Evolutionary conservation across 2,888 invertebrate species (phyloP).

Genomic region (Andrena haemorrhoa): DNA sequence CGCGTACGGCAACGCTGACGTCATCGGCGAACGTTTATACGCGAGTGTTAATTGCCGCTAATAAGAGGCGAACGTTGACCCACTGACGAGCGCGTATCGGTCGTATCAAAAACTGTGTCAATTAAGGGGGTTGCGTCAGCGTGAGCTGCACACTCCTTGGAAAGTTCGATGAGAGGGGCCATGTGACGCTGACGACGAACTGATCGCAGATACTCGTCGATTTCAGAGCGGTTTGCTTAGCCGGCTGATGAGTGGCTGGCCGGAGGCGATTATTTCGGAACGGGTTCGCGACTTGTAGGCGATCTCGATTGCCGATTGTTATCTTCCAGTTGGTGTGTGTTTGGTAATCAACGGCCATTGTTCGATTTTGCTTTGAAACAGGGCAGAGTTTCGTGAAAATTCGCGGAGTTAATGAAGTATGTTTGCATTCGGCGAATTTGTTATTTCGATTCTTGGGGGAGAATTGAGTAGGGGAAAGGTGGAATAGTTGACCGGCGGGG

Average conservation of each 20-base stretch:
- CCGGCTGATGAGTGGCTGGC: background rate
- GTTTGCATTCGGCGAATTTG: too few species aligned
- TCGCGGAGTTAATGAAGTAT: too few species aligned
- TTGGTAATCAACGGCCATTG: slow-evolving; percentile 8
- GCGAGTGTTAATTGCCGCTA: slow-evolving; percentile 67
- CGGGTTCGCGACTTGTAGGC: background rate
- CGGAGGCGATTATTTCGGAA: background rate
- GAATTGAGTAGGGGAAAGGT: too few species aligned
- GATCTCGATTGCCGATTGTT: too few species aligned
- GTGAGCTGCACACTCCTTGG: slow-evolving; percentile 1
- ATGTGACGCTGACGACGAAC: background rate
- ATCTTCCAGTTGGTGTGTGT: background rate
- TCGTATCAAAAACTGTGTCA: slow-evolving; percentile 57
- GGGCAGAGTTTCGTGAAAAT: too few species aligned
- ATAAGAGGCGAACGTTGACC: slow-evolving; percentile 71
- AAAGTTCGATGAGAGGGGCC: slow-evolving; percentile 25
- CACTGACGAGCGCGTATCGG: slow-evolving; percentile 46
- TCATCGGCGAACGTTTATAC: slow-evolving; percentile 66
- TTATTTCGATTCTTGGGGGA: too few species aligned
- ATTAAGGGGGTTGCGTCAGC: slow-evolving; percentile 59
- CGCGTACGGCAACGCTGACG: slow-evolving; percentile 58
- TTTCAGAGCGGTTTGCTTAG: slow-evolving; percentile 4
- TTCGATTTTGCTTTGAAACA: background rate
- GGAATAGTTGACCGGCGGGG: too few species aligned
- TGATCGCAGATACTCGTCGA: slow-evolving; percentile 5